Percentiles rank a stretch among this genome's conserved stretches.
Conservation (phyloP, 1,140 invertebrate species). For the Ceratitis capitata region DNA sequence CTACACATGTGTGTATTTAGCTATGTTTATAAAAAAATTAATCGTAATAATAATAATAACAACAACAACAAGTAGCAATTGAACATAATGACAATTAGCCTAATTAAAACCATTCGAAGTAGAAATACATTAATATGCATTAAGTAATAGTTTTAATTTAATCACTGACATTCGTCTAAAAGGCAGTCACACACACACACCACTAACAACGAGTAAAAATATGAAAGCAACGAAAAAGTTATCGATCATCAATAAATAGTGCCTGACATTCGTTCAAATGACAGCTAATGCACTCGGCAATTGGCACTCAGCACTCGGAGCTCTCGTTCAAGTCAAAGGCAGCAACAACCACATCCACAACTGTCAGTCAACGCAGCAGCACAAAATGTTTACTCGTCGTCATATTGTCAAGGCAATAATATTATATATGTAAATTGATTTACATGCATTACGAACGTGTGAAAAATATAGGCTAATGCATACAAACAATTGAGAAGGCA, state of each 20-base stretch:
- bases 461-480: conserved; percentile 7
- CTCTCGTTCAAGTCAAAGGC: too few species aligned
- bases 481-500: not conserved
- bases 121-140: not conserved
- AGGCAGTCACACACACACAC: not conserved
- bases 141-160: not conserved
- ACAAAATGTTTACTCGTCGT: not conserved
- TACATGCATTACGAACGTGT: not conserved
- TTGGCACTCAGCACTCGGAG: not conserved
- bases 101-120: not conserved
- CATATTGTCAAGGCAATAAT: not conserved
- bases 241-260: conserved; percentile 1
- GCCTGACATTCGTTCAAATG: not conserved
- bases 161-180: not conserved
- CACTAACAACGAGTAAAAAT: not conserved
- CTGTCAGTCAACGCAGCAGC: not conserved
- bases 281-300: not conserved
- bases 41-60: too few species aligned
- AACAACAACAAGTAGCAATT: too few species aligned
- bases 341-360: not conserved
- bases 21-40: too few species aligned
- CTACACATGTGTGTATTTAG: too few species aligned
- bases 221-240: not conserved
- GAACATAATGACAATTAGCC: not conserved
- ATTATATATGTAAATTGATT: conserved; percentile 12